These are phyloP conservation scores for Parambassis ranga DNA, from an alignment of 2,797 vertebrate genomes.

Conservation along the genomic window DNA sequence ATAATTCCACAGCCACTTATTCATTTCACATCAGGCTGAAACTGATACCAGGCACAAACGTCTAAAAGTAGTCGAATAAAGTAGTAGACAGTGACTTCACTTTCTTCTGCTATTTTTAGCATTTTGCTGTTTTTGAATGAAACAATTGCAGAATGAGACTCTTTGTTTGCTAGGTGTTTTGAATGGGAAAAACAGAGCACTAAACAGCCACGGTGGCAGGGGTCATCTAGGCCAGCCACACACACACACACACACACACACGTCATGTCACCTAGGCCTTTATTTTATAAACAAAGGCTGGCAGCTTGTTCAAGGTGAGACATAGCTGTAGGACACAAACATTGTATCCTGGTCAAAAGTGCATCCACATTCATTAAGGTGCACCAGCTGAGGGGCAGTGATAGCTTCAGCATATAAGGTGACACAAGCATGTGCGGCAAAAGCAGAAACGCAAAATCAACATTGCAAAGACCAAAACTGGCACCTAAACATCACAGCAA, in stretches of 20 bases:
- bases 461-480: not conserved
- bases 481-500: not conserved
- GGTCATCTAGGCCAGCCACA: slow-evolving; percentile 1
- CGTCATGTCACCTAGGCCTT: slow-evolving; percentile 28
- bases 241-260: not conserved
- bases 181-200: not conserved
- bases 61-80: slow-evolving; percentile 43
- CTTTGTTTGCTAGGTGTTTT: not conserved
- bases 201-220: not conserved
- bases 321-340: slow-evolving; percentile 27
- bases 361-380: slow-evolving; percentile 10
- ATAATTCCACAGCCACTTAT: not conserved
- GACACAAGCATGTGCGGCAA: slow-evolving; percentile 1
- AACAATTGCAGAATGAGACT: not conserved
- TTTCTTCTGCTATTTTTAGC: not conserved
- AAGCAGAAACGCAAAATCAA: not conserved
- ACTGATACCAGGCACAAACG: not conserved
- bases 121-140: slow-evolving; percentile 38
- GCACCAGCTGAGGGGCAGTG: not conserved
- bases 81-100: too few relatives aligned
- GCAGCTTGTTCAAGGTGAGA: slow-evolving; percentile 41
- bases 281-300: slow-evolving; percentile 43
- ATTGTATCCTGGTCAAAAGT: slow-evolving; percentile 26
- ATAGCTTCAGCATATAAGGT: not conserved
- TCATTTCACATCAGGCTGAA: not conserved